Conservation (phyloP, 1,140 invertebrate genomes). For the Camponotus vicinus region DNA sequence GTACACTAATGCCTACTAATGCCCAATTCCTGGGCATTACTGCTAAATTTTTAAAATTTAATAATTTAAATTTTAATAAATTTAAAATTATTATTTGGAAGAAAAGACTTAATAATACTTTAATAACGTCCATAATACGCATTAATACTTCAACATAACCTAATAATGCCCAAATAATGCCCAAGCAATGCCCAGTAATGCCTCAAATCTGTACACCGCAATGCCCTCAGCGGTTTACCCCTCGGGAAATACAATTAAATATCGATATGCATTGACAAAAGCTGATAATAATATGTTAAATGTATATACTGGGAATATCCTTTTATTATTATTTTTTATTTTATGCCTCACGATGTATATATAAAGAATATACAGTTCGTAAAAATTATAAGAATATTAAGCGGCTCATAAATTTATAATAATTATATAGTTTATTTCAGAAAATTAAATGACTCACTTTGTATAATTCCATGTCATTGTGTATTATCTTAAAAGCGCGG, state of each 20-base stretch:
- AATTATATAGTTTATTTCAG: neutral
- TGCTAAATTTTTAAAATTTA: too few relatives aligned
- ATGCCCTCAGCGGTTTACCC: too few relatives aligned
- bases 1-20: too few relatives aligned
- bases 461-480: neutral
- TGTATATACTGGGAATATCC: neutral
- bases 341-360: neutral
- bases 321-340: conserved; percentile 8
- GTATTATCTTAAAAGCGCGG: fast-evolving
- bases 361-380: neutral
- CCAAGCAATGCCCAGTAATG: too few relatives aligned
- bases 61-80: too few relatives aligned
- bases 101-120: too few relatives aligned
- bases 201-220: too few relatives aligned
- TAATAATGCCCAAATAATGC: too few relatives aligned
- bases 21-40: too few relatives aligned
- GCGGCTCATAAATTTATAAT: neutral
- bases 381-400: conserved; percentile 11
- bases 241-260: conserved; percentile 11
- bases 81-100: too few relatives aligned
- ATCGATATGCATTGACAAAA: conserved; percentile 24
- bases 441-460: neutral
- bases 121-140: too few relatives aligned
- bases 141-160: too few relatives aligned
- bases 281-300: conserved; percentile 35